A percentile compares a stretch with the other conserved stretches of the same genome.
Conservation (phyloP, 2,797 vertebrate species). For the Synanceia verrucosa region DNA sequence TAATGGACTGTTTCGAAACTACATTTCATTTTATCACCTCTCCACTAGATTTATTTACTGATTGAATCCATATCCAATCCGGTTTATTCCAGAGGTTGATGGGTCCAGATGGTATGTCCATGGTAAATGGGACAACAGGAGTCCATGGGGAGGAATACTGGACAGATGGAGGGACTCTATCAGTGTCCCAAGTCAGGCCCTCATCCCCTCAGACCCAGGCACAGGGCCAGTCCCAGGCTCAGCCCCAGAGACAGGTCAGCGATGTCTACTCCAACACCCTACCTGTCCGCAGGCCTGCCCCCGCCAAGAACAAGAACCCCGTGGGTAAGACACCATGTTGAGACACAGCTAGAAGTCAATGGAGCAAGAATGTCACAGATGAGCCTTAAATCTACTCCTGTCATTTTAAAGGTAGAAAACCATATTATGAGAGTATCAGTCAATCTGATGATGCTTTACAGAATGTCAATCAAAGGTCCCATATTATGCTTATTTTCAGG, state of each 20-base stretch:
- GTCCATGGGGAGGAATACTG: slow-evolving; percentile 91
- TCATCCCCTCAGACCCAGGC: slow-evolving; percentile 79
- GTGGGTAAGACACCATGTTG: slow-evolving; percentile 74
- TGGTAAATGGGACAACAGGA: slow-evolving; percentile 92
- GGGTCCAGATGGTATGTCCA: slow-evolving; percentile 90
- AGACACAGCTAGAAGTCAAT: neutral
- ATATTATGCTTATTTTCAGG: no score
- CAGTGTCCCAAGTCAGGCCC: slow-evolving; percentile 87
- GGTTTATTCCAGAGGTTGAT: slow-evolving; percentile 88
- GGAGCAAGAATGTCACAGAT: neutral
- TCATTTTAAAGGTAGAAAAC: neutral
- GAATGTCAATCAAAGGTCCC: no score
- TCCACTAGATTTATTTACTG: neutral
- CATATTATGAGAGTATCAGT: no score
- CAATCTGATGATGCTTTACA: no score
- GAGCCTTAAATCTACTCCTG: neutral
- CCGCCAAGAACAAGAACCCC: slow-evolving; percentile 92
- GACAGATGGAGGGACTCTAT: slow-evolving; percentile 85
- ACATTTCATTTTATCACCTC: slow-evolving; percentile 2
- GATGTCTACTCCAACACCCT: slow-evolving; percentile 98
- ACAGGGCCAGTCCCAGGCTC: slow-evolving; percentile 79
- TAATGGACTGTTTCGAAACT: slow-evolving; percentile 50
- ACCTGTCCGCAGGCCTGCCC: slow-evolving; percentile 94
- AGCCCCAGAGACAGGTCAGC: slow-evolving; percentile 94
- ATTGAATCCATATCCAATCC: neutral